Conservation (phyloP, 2,113 vertebrate genomes). For the Clarias magur region DNA sequence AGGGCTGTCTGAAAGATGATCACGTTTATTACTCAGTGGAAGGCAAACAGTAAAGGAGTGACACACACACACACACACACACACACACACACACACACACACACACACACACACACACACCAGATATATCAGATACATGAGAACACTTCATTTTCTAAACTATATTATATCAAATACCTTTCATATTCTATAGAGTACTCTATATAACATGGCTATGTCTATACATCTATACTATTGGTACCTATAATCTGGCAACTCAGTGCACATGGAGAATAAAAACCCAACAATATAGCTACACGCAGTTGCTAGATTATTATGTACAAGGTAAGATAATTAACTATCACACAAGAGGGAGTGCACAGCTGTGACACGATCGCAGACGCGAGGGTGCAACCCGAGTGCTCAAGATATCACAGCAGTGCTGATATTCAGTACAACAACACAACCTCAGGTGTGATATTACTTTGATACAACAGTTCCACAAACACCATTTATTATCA, state of each 20-base stretch:
- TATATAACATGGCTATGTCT: not conserved
- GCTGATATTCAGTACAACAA: no score
- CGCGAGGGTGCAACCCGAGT: no score
- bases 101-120: not conserved
- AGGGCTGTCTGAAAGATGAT: constrained; percentile 31
- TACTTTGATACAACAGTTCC: no score
- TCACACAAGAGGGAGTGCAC: not conserved
- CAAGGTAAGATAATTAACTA: not conserved
- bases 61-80: not conserved
- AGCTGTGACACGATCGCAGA: no score
- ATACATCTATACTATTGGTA: not conserved
- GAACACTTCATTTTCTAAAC: not conserved
- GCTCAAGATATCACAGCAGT: no score
- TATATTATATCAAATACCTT: not conserved
- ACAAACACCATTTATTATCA: no score
- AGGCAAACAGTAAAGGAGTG: not conserved
- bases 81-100: not conserved
- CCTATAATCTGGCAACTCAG: not conserved
- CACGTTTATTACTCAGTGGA: not conserved
- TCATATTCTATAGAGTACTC: not conserved
- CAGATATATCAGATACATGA: not conserved
- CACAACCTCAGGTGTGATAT: no score
- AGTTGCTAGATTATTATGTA: not conserved
- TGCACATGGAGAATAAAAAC: not conserved
- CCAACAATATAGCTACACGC: not conserved